Percentiles rank a stretch among this genome's conserved stretches.
Conservation (phyloP, 1,140 invertebrate species). For the Dufourea novaeangliae region DNA sequence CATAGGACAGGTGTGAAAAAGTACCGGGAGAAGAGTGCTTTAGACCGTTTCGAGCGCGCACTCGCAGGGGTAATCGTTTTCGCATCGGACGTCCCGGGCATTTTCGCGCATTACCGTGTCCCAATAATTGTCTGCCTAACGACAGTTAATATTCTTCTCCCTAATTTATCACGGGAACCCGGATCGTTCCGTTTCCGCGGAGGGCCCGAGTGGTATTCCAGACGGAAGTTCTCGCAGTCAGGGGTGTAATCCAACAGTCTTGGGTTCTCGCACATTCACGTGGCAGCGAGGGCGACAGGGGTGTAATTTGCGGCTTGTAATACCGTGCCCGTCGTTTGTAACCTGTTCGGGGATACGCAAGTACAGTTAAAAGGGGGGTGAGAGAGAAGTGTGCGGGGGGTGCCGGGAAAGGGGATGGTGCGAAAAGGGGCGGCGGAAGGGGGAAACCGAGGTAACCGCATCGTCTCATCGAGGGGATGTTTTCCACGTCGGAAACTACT, state of each 20-base stretch:
- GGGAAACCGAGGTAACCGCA: slow-evolving; percentile 67
- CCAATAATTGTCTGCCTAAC: slow-evolving; percentile 46
- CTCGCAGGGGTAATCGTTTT: neutral
- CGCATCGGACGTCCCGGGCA: neutral
- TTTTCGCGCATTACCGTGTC: slow-evolving; percentile 21
- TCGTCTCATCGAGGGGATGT: slow-evolving; percentile 64
- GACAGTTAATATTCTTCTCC: slow-evolving; percentile 36
- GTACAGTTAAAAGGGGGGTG: slow-evolving; percentile 45
- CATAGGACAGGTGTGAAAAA: neutral
- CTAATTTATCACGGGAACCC: slow-evolving; percentile 30
- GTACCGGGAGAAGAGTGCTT: neutral
- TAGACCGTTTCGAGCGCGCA: neutral
- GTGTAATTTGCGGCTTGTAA: slow-evolving; percentile 72
- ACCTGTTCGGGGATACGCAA: slow-evolving; percentile 68
- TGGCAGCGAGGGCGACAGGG: slow-evolving; percentile 35
- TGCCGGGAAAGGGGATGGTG: neutral
- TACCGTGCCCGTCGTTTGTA: slow-evolving; percentile 69
- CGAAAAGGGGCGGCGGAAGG: slow-evolving; percentile 34
- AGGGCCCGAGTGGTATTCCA: slow-evolving; percentile 18
- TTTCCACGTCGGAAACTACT: slow-evolving; percentile 53
- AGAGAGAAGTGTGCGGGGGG: too few species aligned
- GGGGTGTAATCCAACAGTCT: slow-evolving; percentile 57
- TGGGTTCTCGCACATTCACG: slow-evolving; percentile 57
- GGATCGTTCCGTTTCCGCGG: slow-evolving; percentile 28
- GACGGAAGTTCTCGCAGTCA: slow-evolving; percentile 35